Evolutionary conservation across 2,797 vertebrate species (phyloP).

Genomic region (Phataginus tetradactyla): DNA sequence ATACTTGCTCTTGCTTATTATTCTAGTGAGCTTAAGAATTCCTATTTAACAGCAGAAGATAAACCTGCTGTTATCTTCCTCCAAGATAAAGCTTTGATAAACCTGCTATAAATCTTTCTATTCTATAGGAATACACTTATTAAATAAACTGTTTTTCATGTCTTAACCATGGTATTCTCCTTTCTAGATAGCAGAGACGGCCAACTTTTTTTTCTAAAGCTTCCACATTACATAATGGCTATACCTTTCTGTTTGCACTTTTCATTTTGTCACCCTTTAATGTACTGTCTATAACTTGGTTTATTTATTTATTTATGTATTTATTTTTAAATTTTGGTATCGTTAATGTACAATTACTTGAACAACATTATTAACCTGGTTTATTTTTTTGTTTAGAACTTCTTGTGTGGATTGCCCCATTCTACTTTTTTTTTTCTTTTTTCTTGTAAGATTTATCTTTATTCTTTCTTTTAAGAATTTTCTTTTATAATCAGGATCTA

Average conservation of each 20-base stretch:
- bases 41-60: slow-evolving; percentile 26
- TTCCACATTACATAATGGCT: not conserved
- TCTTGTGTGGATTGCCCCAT: not conserved
- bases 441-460: not conserved
- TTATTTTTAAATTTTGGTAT: not conserved
- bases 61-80: no score
- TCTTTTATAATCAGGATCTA: not conserved
- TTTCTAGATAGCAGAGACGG: not conserved
- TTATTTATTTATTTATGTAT: not conserved
- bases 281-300: not conserved
- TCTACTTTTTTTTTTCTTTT: not conserved
- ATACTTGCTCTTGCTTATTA: not conserved
- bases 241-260: not conserved
- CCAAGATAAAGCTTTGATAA: not conserved
- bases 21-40: slow-evolving; percentile 14
- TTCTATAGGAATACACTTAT: not conserved
- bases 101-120: not conserved
- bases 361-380: not conserved
- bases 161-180: not conserved
- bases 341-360: no score
- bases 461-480: not conserved
- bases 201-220: not conserved
- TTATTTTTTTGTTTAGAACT: not conserved
- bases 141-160: not conserved
- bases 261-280: slow-evolving; percentile 1